phyloP scores from a whole-genome alignment of 1,140 invertebrate species.

The Hylyphantes graminicola region DNA sequence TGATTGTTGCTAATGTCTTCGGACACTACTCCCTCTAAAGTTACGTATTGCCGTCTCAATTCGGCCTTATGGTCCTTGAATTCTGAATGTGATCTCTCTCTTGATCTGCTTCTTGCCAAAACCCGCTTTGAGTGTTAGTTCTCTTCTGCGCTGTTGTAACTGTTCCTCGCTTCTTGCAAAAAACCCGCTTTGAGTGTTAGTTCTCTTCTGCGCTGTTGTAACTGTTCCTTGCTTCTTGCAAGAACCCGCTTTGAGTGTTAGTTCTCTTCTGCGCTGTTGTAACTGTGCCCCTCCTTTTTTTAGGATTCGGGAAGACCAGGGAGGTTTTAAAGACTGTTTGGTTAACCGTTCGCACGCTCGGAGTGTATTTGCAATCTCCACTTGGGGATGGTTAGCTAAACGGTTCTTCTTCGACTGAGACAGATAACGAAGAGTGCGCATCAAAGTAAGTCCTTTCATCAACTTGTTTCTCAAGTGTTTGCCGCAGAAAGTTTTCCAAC shows the following conservation, averaged over 20 bases:
- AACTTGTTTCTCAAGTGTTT: not conserved
- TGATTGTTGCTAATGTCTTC: no score
- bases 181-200: no score
- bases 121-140: no score
- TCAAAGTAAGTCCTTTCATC: not conserved
- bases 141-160: constrained; percentile 23
- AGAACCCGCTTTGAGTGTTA: no score
- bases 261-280: constrained; percentile 6
- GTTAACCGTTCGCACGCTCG: constrained; percentile 49
- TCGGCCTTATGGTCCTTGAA: no score
- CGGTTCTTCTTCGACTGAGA: constrained; percentile 20
- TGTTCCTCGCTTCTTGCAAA: constrained; percentile 49
- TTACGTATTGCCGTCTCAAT: no score
- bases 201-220: constrained; percentile 18
- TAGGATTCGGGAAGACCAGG: constrained; percentile 33
- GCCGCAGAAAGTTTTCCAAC: no score
- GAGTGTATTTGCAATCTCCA: constrained; percentile 24
- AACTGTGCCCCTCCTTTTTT: constrained; percentile 55
- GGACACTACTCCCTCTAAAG: no score
- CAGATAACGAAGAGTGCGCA: not conserved
- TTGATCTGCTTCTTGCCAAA: no score
- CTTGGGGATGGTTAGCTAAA: constrained; percentile 51
- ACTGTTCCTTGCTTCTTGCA: not conserved
- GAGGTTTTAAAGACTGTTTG: constrained; percentile 51
- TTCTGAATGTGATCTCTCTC: no score